Conservation (phyloP, 2,797 vertebrate species). For the Capromys pilorides region DNA sequence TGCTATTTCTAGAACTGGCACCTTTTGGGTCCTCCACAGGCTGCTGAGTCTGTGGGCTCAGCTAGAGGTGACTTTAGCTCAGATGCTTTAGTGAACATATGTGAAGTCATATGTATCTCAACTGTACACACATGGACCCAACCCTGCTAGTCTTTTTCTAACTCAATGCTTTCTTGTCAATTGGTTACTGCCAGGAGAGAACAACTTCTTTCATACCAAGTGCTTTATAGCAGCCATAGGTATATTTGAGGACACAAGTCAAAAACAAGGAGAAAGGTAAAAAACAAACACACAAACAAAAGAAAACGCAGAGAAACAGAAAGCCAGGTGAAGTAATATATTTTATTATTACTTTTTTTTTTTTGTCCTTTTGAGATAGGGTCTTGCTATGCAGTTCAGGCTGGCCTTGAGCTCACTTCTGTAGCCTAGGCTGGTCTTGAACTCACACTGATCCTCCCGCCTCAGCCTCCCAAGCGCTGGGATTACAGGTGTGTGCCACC, state of each 20-base stretch:
- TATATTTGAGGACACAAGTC: neutral
- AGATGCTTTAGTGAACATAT: neutral
- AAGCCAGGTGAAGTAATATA: constrained; percentile 43
- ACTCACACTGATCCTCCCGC: no score
- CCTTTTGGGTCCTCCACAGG: neutral
- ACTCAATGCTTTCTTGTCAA: neutral
- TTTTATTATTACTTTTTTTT: no score
- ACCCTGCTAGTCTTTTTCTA: constrained; percentile 1
- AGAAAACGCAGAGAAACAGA: constrained; percentile 41
- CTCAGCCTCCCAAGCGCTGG: no score
- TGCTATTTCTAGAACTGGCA: neutral
- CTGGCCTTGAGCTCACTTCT: no score
- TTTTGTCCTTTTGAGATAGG: no score
- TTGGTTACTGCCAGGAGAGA: neutral
- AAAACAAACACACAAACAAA: constrained; percentile 37
- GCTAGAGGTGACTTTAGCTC: neutral
- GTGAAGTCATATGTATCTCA: neutral
- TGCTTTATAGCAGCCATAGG: neutral
- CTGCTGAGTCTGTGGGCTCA: neutral
- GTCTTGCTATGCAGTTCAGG: no score
- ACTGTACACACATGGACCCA: neutral
- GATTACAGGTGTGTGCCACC: no score
- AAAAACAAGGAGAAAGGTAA: constrained; percentile 23
- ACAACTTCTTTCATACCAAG: constrained; percentile 21
- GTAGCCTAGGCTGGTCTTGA: no score